Base-by-base conservation (phyloP, 2,888 invertebrate species). In the Therioaphis trifolii region DNA sequence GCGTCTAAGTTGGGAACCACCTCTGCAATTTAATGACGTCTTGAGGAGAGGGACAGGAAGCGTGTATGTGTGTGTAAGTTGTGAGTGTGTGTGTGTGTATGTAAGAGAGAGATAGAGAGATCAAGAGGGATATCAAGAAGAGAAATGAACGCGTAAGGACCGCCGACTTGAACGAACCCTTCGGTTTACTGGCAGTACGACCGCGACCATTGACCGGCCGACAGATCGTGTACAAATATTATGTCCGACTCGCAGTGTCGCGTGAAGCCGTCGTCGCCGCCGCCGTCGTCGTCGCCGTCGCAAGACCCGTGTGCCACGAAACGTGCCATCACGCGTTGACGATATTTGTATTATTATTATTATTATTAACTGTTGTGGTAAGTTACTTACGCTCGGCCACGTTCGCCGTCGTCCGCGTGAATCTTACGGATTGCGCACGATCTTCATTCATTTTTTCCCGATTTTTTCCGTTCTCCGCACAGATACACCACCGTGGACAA, bases 1-100 rank as follows among this genome's bases (percentile, higher is more conserved):
- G 27, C n/a, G 7, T 71, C 80, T 63, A 82, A 72, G 71, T 82
- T 46, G 63, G 72, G 71, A 72, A 82, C 80, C 80, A 82, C 80
- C 72, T 82, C 80, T 82, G 80, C 80, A 24, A 35, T 82, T 82
- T 71, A 63, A 61, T 55, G 61, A 58, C 40, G 11, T 55, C 52
- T 66, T 12, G 66, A 18, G 40, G 11, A 18, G 55, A 40, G 15
- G 7, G 72, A 49, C 1, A 21, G 72, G 14, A 43, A 46, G 21
- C n/a, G n/a, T n/a, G n/a, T n/a, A n/a, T n/a, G n/a, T n/a, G n/a
- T n/a, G n/a, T n/a, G n/a, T n/a, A n/a, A n/a, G n/a, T n/a, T n/a
- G n/a, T n/a, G n/a, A n/a, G n/a, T n/a, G n/a, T n/a, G n/a, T n/a
- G n/a, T n/a, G n/a, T n/a, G n/a, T n/a, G n/a, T n/a, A n/a, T n/a